These are phyloP conservation scores for Baccha elongata DNA, from an alignment of 2,888 invertebrate genomes.

Conservation along the genomic window DNA sequence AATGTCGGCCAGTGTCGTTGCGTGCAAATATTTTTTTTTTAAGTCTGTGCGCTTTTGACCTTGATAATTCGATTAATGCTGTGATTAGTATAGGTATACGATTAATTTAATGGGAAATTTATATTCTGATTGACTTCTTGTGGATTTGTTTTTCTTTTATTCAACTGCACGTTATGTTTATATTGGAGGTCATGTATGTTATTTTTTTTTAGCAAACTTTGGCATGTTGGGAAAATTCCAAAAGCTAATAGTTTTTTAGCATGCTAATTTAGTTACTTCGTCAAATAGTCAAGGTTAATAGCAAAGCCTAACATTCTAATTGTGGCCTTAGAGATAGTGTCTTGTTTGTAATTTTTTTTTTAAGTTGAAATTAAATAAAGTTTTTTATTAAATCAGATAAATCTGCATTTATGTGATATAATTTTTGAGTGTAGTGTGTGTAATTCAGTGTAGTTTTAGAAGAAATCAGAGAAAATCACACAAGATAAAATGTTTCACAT, in stretches of 20 bases:
- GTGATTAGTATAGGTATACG: neutral
- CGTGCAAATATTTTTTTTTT: conserved; percentile 51
- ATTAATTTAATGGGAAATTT: conserved; percentile 44
- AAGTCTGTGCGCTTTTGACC: conserved; percentile 27
- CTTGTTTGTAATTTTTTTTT: no score
- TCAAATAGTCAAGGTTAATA: neutral
- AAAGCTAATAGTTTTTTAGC: conserved; percentile 18
- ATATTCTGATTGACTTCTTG: conserved; percentile 56
- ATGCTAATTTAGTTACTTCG: conserved; percentile 21
- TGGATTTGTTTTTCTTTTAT: conserved; percentile 9
- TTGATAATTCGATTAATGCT: conserved; percentile 9
- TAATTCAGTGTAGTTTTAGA: no score
- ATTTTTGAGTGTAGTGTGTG: no score
- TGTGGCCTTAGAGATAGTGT: no score
- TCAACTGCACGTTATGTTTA: neutral
- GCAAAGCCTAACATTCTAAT: no score
- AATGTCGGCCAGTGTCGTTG: conserved; percentile 70
- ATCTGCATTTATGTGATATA: no score
- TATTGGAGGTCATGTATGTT: conserved; percentile 18
- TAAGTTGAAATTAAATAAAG: no score
- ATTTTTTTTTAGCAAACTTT: neutral
- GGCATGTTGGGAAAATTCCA: conserved; percentile 5
- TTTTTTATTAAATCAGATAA: no score
- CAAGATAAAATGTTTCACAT: no score
- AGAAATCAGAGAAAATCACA: no score